Conservation (phyloP, 2,113 vertebrate genomes). For the Crotalus tigris region DNA sequence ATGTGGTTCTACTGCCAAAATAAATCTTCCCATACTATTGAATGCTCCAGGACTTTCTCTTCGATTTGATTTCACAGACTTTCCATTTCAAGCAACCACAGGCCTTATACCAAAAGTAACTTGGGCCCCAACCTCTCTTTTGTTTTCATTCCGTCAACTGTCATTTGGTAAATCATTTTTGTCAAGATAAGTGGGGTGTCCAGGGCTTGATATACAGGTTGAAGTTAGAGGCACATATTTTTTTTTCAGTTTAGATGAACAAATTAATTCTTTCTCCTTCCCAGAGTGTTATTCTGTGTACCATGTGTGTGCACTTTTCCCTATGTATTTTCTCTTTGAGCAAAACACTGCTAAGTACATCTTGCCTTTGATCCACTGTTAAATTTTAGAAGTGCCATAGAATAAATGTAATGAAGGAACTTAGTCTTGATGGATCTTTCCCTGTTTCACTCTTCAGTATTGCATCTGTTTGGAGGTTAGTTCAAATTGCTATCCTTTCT, state of each 20-base stretch:
- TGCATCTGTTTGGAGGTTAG: background rate
- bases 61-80: background rate
- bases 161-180: conserved; percentile 57
- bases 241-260: conserved; percentile 52
- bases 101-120: conserved; percentile 5
- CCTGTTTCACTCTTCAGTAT: background rate
- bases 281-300: conserved; percentile 27
- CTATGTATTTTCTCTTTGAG: conserved; percentile 29
- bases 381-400: conserved; percentile 5
- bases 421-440: background rate
- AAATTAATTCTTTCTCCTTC: conserved; percentile 50
- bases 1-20: conserved; percentile 36
- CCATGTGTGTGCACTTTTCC: conserved; percentile 46
- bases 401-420: background rate
- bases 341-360: conserved; percentile 62
- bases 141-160: conserved; percentile 15
- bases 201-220: conserved; percentile 43
- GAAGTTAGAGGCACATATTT: conserved; percentile 56
- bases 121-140: background rate
- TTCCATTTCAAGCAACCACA: background rate
- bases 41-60: conserved; percentile 6
- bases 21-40: conserved; percentile 21
- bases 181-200: conserved; percentile 59
- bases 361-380: conserved; percentile 33
- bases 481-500: background rate